Percentiles rank a stretch among this genome's conserved stretches.
phyloP scores from a whole-genome alignment of 92 coral and sea anemone genomes.

The Paramuricea clavata region DNA sequence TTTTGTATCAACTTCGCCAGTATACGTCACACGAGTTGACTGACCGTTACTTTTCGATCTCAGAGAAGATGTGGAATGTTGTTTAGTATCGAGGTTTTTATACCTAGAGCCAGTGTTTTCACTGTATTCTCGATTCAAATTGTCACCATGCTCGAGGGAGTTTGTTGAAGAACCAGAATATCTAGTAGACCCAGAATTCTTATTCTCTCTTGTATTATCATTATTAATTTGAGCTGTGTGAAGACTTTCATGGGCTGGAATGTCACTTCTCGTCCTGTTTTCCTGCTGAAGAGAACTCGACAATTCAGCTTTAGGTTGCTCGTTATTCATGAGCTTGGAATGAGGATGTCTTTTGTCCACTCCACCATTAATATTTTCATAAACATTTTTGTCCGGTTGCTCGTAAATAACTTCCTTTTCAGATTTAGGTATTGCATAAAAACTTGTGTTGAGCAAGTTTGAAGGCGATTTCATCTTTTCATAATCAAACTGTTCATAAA shows the following conservation, averaged over 20 bases:
- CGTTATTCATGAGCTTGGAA: background rate
- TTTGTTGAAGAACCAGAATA: background rate
- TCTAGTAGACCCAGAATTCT: background rate
- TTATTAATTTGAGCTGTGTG: background rate
- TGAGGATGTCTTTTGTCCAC: background rate
- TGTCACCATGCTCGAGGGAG: background rate
- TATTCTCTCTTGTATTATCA: too few relatives aligned
- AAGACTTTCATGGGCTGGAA: background rate
- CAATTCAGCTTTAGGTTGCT: background rate
- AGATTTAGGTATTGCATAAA: background rate
- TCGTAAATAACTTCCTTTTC: background rate
- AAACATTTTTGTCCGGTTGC: background rate
- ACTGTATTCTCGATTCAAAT: too few relatives aligned
- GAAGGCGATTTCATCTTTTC: background rate
- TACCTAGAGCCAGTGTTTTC: background rate
- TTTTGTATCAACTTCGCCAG: background rate
- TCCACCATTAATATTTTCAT: background rate
- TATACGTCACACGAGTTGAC: background rate
- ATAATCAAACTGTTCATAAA: background rate
- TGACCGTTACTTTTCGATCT: background rate
- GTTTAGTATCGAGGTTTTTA: background rate
- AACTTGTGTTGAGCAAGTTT: background rate
- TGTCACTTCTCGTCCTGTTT: background rate
- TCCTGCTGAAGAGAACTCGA: background rate
- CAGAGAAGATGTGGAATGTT: background rate